Conservation (phyloP, 2,113 vertebrate genomes). For the Carlito syrichta region DNA sequence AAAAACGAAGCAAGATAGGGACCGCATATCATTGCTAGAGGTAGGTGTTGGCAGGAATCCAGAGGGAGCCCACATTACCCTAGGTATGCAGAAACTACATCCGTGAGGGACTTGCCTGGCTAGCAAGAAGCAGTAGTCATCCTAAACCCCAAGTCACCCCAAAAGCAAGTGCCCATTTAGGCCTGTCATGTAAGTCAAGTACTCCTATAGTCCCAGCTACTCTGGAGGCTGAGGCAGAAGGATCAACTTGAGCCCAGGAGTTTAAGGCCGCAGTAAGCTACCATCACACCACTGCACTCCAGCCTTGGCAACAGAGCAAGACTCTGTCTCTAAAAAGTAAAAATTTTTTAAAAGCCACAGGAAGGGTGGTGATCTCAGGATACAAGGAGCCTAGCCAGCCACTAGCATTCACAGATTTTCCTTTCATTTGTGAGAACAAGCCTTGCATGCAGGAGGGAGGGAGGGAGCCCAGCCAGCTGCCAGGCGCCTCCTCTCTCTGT, state of each 20-base stretch:
- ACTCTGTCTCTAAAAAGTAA: no score
- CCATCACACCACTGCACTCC: no score
- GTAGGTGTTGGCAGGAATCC: neutral
- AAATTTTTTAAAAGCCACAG: neutral
- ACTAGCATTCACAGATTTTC: neutral
- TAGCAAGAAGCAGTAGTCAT: neutral
- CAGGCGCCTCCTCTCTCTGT: neutral
- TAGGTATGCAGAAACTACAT: neutral
- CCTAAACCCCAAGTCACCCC: neutral
- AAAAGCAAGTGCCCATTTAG: neutral
- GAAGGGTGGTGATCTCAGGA: neutral
- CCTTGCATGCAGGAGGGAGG: neutral
- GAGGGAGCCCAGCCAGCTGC: neutral
- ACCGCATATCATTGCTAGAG: neutral
- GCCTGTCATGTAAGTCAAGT: no score
- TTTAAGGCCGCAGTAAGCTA: no score
- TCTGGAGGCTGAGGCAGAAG: no score
- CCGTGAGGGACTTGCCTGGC: neutral
- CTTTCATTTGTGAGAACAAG: neutral
- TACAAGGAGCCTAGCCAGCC: neutral
- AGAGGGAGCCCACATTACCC: neutral
- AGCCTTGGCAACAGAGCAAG: no score
- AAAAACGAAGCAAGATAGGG: neutral
- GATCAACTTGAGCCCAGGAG: no score
- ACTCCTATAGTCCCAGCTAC: no score